phyloP scores from a whole-genome alignment of 2,797 vertebrate species.

The Cuculus canorus region DNA sequence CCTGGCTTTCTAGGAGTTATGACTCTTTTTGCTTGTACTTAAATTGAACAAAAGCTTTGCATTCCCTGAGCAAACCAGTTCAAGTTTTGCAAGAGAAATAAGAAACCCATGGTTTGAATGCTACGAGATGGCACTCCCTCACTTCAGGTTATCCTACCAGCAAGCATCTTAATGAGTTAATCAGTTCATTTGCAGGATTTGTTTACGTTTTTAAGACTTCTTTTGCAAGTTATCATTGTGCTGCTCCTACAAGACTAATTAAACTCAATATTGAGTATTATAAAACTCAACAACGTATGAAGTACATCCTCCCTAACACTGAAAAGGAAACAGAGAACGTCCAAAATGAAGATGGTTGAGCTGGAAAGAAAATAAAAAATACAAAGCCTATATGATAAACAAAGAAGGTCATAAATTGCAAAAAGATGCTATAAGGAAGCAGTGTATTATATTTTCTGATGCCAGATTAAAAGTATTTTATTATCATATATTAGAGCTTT shows the following conservation, averaged over 20 bases:
- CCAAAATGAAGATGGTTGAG: not conserved
- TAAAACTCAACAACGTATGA: not conserved
- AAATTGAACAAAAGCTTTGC: not conserved
- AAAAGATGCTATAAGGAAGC: not conserved
- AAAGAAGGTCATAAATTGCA: not conserved
- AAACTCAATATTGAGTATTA: not conserved
- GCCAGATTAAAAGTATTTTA: slow-evolving; percentile 66
- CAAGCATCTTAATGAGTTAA: not conserved
- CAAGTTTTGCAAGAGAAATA: not conserved
- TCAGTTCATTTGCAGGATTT: not conserved
- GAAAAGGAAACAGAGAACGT: not conserved
- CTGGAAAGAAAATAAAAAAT: not conserved
- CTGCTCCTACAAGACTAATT: not conserved
- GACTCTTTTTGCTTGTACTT: not conserved
- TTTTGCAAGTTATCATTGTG: not conserved
- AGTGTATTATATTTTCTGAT: not conserved
- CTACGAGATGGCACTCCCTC: not conserved
- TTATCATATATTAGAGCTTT: slow-evolving; percentile 66
- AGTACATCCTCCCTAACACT: not conserved
- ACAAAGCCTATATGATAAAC: not conserved
- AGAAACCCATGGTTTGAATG: not conserved
- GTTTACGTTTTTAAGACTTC: not conserved
- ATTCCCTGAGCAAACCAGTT: not conserved
- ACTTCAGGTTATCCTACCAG: not conserved
- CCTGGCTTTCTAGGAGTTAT: not conserved